phyloP scores from a whole-genome alignment of 2,888 invertebrate genomes.

The Hedychridium roseum region DNA sequence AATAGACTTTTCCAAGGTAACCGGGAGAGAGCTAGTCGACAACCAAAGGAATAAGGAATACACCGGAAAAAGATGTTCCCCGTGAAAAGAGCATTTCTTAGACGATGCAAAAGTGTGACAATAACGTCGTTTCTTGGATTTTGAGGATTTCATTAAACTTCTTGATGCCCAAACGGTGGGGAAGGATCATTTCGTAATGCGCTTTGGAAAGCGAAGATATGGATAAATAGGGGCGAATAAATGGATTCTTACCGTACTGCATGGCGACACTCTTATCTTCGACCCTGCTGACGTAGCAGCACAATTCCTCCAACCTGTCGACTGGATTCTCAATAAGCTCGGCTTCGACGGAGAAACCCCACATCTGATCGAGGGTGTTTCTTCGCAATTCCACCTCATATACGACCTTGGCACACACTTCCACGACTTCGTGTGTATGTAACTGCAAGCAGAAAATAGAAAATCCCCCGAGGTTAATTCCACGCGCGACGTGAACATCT shows the following conservation, averaged over 20 bases:
- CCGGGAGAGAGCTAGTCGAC: too few relatives aligned
- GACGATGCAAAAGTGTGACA: too few relatives aligned
- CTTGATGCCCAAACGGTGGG: too few relatives aligned
- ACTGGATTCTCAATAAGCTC: constrained; percentile 96
- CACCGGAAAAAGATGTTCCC: neutral
- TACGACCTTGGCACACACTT: constrained; percentile 95
- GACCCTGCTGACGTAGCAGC: constrained; percentile 96
- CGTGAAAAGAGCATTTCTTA: neutral
- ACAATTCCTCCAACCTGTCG: constrained; percentile 94
- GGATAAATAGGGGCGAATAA: too few relatives aligned
- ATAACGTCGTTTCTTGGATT: too few relatives aligned
- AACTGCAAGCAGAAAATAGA: constrained; percentile 68
- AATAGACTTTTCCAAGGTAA: too few relatives aligned
- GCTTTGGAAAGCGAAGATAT: too few relatives aligned
- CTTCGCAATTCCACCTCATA: constrained; percentile 95
- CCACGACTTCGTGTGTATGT: constrained; percentile 92
- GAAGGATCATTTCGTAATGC: too few relatives aligned
- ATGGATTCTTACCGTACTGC: constrained; percentile 94
- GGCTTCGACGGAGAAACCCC: constrained; percentile 98
- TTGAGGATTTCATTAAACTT: too few relatives aligned
- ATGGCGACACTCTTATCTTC: constrained; percentile 95
- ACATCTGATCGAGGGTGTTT: constrained; percentile 91
- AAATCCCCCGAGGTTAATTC: neutral
- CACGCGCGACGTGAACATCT: too few relatives aligned
- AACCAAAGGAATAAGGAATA: too few relatives aligned